Evolutionary conservation across 30 jellyfish, hydroid and myxozoan genomes (phyloP), one percentile per base, ranked within the genome.

Genomic region (Cassiopea andromeda): DNA sequence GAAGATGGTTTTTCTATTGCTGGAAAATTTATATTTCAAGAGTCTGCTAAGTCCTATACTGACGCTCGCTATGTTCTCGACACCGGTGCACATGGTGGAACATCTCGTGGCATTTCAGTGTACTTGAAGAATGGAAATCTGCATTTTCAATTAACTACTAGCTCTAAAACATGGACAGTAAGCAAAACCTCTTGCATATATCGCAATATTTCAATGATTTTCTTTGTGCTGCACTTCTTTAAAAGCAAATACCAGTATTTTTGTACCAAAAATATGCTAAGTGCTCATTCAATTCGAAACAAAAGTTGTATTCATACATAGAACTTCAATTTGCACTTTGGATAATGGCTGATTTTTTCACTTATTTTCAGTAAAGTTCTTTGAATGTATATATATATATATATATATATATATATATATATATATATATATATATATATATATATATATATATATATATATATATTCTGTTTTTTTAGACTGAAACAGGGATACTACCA

Each of bases 11-110:
- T 93, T 69, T 83, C 99, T 10, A 74, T 93, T 43, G 90, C 99
- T n/a, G 94, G 98, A 16, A 97, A 94, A 82, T 77, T 91, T 70
- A 77, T 71, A 88, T 78, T 97, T 60, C 87, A 85, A 45, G 92
- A 83, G 70, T 43, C 86, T 48, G 87, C 78, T 17, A 85, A 80
- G 49, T 61, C 66, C 18, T 78, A 87, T 76, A 50, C 99, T n/a
- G 98, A 89, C 12, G 96, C 96, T 13, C 95, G 93, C 7, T 93
- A 89, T 72, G 85, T 97, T 80, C 46, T 97, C 7, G 99, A 97
- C 77, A 89, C 98, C 69, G 99, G 99, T 16, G 98, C 98, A 10
- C 98, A 97, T 79, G 99, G 98, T 19, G 99, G 98, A 44, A 83
- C 98, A 1, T 97, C 98, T 4, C 98, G 99, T 74, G 99, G 99